Evolutionary conservation across 2,797 vertebrate species (phyloP), one percentile per base, ranked within the genome.

Genomic region (Argyrosomus regius): DNA sequence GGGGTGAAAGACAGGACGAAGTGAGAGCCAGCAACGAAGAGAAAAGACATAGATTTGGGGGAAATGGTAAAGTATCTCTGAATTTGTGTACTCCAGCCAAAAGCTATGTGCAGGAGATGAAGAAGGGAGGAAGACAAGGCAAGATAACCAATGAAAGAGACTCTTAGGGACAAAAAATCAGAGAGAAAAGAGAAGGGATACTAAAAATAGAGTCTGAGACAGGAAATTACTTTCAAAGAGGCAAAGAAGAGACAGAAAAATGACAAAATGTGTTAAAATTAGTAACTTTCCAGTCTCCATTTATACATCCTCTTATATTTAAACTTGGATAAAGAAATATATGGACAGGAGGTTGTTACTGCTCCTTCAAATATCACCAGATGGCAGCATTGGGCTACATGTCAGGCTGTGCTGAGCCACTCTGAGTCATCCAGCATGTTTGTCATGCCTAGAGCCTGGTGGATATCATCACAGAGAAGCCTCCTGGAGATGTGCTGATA

Each of bases 311-410:
- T 59, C 6, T 16, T 48, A 13, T 50, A 17, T 69, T 24, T 28
- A 39, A 45, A 18, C 5, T 14, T 39, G 8, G 43, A 45, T 45
- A 45, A 45, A 45, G 12, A 45, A 45, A 45, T 5, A 14, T 14
- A 45, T 45, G 13, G 12, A 45, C 12, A 45, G 43, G 13, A 45
- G 43, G 28, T 3, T 60, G 4, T 0, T 71, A 28, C 35, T 3
- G 5, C 1, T 49, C 22, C 14, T 3, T n/a, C 16, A 49, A 16
- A 0, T 1, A 49, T 12, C 87, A 90, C 65, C 52, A 92, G 92
- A 72, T 88, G 90, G 91, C 31, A 56, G 71, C 58, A 81, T 83
- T 46, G 59, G 0, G 8, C 70, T 50, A 45, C 8, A 39, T 1
- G 39, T 69, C 6, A 3, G 2, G 9, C 10, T 9, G 8, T 20